Evolutionary conservation across 1,140 invertebrate genomes (phyloP), one percentile per base, ranked within the genome.

Genomic region (Venustaconcha ellipsiformis): DNA sequence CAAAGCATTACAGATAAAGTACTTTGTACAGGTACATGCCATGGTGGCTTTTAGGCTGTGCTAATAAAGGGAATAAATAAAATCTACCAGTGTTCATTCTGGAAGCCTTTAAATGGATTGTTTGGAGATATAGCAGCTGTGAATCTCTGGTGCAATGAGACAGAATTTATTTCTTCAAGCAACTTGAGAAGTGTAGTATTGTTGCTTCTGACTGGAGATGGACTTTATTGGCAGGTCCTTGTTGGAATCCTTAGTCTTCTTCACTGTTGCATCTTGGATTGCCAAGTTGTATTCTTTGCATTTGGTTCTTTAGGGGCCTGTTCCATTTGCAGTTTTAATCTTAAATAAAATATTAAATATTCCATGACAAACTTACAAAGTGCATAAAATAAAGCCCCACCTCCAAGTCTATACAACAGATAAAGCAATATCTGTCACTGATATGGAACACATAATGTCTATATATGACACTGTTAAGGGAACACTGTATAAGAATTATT

Each of bases 71-170:
- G n/a, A 1, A 26, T 1, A 37, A 8, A 37, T 37, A 37, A 37
- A 37, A 26, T 26, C 26, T 37, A 37, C 37, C 37, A 0, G 18
- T 20, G 30, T 71, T 12, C 60, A 30, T 17, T 57, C 37, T 62
- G 75, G 72, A 66, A 71, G 64, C 20, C 76, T 79, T 58, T 66
- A 74, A 20, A 79, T 58, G 2, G 80, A 74, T 60, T 80, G 67
- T 78, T 80, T 0, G 82, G 82, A 8, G 82, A 83, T 18, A 83
- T 80, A 74, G 80, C 74, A 18, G 80, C 80, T 11, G 81, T 67
- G 3, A 80, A 80, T 66, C 74, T 68, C 11, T 80, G 74, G 57
- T 57, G 78, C 59, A 72, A 72, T 15, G 20, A 66, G 64, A 69
- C 73, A 65, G 48, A 77, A 56, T 56, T 57, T 68, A 65, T 67